Evolutionary conservation across 1,140 invertebrate species (phyloP).

Genomic region (Argopecten irradians): DNA sequence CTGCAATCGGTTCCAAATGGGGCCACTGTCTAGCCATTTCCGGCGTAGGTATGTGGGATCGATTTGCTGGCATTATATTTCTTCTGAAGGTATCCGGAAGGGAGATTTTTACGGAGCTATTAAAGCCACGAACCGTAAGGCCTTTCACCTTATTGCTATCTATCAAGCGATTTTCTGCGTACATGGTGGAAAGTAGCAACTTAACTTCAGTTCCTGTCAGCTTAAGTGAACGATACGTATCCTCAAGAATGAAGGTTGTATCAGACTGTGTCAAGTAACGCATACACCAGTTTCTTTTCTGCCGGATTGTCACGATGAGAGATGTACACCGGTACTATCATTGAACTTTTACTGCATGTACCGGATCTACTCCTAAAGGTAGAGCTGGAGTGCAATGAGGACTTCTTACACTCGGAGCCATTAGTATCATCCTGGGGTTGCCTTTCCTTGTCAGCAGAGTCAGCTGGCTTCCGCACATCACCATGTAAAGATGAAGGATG

Average conservation of each 20-base stretch:
- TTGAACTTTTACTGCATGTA: too few species aligned
- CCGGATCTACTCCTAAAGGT: too few species aligned
- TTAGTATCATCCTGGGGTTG: too few species aligned
- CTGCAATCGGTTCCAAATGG: conserved; percentile 32
- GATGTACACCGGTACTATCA: conserved; percentile 36
- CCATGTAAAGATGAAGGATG: conserved; percentile 35
- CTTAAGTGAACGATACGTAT: conserved; percentile 31
- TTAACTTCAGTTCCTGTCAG: conserved; percentile 30
- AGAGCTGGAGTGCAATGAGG: too few species aligned
- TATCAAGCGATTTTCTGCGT: conserved; percentile 31
- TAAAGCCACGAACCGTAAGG: conserved; percentile 36
- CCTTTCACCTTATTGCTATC: conserved; percentile 39
- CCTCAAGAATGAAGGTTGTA: conserved; percentile 48
- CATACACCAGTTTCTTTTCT: conserved; percentile 45
- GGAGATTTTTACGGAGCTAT: background rate
- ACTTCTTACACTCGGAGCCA: too few species aligned
- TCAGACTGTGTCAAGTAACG: conserved; percentile 53
- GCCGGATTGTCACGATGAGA: conserved; percentile 38
- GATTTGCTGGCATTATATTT: conserved; percentile 51
- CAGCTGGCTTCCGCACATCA: conserved; percentile 35
- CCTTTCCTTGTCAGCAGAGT: too few species aligned
- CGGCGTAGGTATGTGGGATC: conserved; percentile 46
- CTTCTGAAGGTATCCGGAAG: conserved; percentile 35
- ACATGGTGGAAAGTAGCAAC: conserved; percentile 43
- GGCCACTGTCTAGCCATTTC: conserved; percentile 40